phyloP scores from a whole-genome alignment of 2,113 vertebrate genomes.

The Rhea americana region DNA sequence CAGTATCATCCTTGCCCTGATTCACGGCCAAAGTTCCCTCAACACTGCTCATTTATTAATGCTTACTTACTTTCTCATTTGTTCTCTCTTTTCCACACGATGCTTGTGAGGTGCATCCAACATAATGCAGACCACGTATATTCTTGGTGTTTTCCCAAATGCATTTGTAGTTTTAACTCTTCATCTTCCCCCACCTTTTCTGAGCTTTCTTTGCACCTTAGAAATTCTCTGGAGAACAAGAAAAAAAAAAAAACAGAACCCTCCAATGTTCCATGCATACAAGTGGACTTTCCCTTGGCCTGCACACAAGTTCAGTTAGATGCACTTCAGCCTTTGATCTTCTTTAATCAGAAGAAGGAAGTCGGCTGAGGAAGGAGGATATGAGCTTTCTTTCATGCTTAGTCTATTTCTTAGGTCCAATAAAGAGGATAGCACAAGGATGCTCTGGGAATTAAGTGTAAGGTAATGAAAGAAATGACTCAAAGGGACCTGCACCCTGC shows the following conservation, averaged over 20 bases:
- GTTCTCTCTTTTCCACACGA: background rate
- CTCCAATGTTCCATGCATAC: background rate
- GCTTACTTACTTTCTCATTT: background rate
- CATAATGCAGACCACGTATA: background rate
- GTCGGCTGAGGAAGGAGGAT: background rate
- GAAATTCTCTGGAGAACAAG: background rate
- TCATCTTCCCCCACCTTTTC: background rate
- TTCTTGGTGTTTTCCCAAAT: background rate
- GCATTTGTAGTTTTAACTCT: background rate
- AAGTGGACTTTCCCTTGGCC: background rate
- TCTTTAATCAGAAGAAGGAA: slow-evolving; percentile 35
- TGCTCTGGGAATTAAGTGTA: background rate
- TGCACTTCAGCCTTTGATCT: slow-evolving; percentile 27
- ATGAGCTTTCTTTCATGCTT: slow-evolving; percentile 32
- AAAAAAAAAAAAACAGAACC: background rate
- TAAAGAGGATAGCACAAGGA: slow-evolving; percentile 22
- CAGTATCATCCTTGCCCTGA: background rate
- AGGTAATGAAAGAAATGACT: slow-evolving; percentile 38
- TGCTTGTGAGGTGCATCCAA: background rate
- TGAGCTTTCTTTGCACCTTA: background rate
- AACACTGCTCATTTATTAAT: background rate
- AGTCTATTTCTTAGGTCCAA: slow-evolving; percentile 1
- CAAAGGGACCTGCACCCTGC: slow-evolving; percentile 27
- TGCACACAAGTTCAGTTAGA: background rate
- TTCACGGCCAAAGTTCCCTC: background rate